Conservation (phyloP, 2,113 vertebrate species). For the Mesitornis unicolor region DNA sequence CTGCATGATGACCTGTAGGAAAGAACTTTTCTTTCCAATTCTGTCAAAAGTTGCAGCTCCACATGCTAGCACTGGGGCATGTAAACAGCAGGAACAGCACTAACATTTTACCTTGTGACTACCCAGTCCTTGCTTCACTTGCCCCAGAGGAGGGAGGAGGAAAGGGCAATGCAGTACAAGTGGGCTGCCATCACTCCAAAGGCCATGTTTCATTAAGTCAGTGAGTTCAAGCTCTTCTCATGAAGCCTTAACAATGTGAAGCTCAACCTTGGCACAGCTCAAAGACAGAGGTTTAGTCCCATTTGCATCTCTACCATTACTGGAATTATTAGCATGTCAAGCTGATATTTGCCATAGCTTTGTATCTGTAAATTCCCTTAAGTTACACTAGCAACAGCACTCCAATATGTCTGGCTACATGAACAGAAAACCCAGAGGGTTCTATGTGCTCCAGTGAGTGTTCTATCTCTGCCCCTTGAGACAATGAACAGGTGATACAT, state of each 20-base stretch:
- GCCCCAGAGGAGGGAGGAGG: fast-evolving
- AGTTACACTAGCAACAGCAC: background rate
- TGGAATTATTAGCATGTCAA: background rate
- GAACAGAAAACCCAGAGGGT: background rate
- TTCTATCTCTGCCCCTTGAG: background rate
- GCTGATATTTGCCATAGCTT: background rate
- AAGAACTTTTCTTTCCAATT: background rate
- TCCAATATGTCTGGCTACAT: background rate
- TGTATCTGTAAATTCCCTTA: background rate
- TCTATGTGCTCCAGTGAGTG: background rate
- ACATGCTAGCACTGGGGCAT: background rate
- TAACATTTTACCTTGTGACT: background rate
- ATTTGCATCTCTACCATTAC: background rate
- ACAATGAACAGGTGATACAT: background rate
- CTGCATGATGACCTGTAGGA: background rate
- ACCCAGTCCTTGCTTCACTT: background rate
- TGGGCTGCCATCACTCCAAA: background rate
- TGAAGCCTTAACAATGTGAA: background rate
- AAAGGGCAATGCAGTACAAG: background rate
- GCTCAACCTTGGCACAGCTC: background rate
- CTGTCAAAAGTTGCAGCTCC: background rate
- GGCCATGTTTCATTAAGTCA: background rate
- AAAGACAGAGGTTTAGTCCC: background rate
- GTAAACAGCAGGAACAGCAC: background rate
- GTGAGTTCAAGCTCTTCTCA: background rate